Evolutionary conservation across 1,140 invertebrate genomes (phyloP), one percentile per base, ranked within the genome.

Genomic region (Megathymus violae): DNA sequence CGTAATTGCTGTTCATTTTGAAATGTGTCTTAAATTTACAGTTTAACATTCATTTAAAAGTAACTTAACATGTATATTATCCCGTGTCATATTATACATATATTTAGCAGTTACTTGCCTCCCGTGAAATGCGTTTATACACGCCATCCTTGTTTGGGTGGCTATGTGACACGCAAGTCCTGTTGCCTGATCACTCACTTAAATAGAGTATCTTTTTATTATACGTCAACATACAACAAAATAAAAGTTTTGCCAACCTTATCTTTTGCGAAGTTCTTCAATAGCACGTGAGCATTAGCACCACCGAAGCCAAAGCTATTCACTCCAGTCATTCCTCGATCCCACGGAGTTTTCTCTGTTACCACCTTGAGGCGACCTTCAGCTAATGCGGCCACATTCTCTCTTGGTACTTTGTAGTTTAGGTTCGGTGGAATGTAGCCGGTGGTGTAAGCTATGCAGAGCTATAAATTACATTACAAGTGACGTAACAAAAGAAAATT

Each of bases 271-370:
- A 92, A 89, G 16, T 93, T 93, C 74, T 94, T 93, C 0, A 97
- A 75, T 1, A 97, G 80, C 0, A 94, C 92, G 85, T 97, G 96
- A 9, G 95, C 96, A 86, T 97, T 97, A 34, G 95, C 94, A 15
- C 95, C 96, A 54, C 96, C 96, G 82, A 97, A 97, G 1, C 96
- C 96, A 88, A 97, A 97, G 22, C 95, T 96, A 88, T 96, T 97
- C n/a, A 97, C 89, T n/a, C 92, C 92, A 81, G 95, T 85, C 67
- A 92, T 91, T 10, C 92, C 94, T 27, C 94, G 93, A 43, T 93
- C 82, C 89, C 95, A 94, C 0, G 92, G 91, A 0, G 91, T 94
- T 38, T 93, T 92, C 40, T 96, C 93, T 0, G 93, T 93, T 0
- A 97, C 94, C 1, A 96, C 94, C 74, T 94, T 91, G 7, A 98